These are phyloP conservation scores for Okapia johnstoni DNA, from an alignment of 2,113 vertebrate genomes.

Conservation along the genomic window DNA sequence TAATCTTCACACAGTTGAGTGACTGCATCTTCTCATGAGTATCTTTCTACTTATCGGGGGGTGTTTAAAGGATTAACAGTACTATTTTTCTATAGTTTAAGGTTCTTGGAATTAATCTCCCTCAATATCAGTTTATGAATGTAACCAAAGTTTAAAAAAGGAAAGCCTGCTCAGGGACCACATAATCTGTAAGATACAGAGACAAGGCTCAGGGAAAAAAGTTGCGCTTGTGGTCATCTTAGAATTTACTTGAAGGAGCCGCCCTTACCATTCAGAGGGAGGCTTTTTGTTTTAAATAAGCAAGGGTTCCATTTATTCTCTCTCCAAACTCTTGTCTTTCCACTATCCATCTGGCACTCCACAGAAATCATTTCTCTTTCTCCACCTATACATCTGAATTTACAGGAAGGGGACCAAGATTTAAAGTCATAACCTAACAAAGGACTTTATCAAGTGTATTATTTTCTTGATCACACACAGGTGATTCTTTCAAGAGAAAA, in stretches of 20 bases:
- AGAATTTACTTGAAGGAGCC: not conserved
- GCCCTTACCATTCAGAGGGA: not conserved
- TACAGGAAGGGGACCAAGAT: not conserved
- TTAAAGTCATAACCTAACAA: slow-evolving; percentile 38
- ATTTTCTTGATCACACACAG: not conserved
- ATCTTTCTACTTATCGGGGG: not conserved
- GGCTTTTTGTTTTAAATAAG: not conserved
- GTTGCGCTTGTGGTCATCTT: not conserved
- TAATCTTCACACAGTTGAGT: not conserved
- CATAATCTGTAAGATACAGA: not conserved
- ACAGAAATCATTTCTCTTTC: slow-evolving; percentile 29
- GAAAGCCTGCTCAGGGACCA: not conserved
- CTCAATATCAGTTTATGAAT: slow-evolving; percentile 1
- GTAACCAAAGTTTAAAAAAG: not conserved
- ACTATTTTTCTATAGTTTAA: not conserved
- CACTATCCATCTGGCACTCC: not conserved
- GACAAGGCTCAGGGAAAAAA: not conserved
- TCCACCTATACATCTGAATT: not conserved
- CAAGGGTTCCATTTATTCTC: not conserved
- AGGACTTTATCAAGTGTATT: not conserved
- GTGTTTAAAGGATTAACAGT: not conserved
- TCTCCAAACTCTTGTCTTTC: slow-evolving; percentile 7
- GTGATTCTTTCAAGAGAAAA: not conserved
- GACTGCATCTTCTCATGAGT: not conserved
- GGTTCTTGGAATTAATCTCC: not conserved